A percentile compares a stretch with the other conserved stretches of the same genome.
Evolutionary conservation across 2,113 vertebrate species (phyloP).

Genomic region (Proterorhinus semilunaris): DNA sequence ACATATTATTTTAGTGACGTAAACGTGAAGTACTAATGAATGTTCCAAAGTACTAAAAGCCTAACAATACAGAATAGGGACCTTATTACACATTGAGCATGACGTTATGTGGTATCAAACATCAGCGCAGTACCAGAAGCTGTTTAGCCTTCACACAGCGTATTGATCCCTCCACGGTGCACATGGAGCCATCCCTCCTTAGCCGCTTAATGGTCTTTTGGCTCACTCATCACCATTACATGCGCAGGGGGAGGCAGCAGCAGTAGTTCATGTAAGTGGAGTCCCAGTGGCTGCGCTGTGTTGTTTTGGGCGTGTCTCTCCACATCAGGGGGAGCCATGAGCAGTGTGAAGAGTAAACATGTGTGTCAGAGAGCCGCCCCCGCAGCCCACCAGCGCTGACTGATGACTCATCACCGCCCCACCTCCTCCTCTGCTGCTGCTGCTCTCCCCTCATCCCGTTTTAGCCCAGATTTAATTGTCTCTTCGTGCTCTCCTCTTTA

Average conservation of each 20-base stretch:
- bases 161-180: constrained; percentile 15
- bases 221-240: constrained; percentile 19
- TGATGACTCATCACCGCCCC: constrained; percentile 66
- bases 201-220: constrained; percentile 30
- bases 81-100: no score
- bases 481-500: not conserved
- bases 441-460: constrained; percentile 14
- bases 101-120: not conserved
- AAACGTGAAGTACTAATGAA: no score
- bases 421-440: constrained; percentile 14
- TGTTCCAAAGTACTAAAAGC: no score
- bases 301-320: constrained; percentile 49
- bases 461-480: not conserved
- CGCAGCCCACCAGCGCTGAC: constrained; percentile 58
- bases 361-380: constrained; percentile 63
- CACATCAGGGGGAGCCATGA: constrained; percentile 49
- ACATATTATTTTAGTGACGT: constrained; percentile 15
- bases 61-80: no score
- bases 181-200: constrained; percentile 41
- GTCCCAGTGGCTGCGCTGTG: constrained; percentile 47
- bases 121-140: not conserved
- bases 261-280: constrained; percentile 7
- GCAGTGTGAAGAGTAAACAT: constrained; percentile 28
- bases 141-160: constrained; percentile 10
- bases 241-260: not conserved